Evolutionary conservation across 2,113 vertebrate genomes (phyloP).

Genomic region (Pseudopodoces humilis): DNA sequence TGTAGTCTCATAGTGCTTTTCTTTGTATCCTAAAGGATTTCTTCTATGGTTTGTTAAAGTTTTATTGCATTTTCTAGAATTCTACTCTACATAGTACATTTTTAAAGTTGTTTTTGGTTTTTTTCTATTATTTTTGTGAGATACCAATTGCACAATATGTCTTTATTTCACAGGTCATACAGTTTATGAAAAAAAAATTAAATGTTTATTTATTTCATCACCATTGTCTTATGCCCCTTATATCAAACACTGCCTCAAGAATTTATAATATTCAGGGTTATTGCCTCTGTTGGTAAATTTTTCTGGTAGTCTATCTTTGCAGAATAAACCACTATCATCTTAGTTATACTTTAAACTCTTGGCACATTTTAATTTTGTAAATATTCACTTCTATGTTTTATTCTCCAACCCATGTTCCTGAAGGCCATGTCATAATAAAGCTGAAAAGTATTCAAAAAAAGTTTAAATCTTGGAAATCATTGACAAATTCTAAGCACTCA

Average conservation of each 20-base stretch:
- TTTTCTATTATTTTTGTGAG: not conserved
- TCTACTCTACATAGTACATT: not conserved
- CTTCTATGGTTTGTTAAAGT: not conserved
- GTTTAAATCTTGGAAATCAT: not conserved
- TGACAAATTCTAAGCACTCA: not conserved
- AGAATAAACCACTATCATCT: not conserved
- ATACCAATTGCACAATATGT: not conserved
- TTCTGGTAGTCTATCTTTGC: not conserved
- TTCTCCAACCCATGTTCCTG: not conserved
- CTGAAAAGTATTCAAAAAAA: not conserved
- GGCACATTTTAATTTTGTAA: not conserved
- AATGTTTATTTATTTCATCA: not conserved
- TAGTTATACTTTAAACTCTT: not conserved
- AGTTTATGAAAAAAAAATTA: not conserved
- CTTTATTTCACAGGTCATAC: not conserved
- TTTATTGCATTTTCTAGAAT: not conserved
- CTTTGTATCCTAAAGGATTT: not conserved
- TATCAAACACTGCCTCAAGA: not conserved
- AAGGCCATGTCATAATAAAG: not conserved
- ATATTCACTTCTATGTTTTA: not conserved
- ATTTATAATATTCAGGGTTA: not conserved
- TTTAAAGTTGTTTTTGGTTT: not conserved
- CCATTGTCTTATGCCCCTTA: not conserved
- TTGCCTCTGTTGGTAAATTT: not conserved
- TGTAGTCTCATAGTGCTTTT: accelerated